Evolutionary conservation across 2,888 invertebrate genomes (phyloP).

Genomic region (Polyommatus icarus): DNA sequence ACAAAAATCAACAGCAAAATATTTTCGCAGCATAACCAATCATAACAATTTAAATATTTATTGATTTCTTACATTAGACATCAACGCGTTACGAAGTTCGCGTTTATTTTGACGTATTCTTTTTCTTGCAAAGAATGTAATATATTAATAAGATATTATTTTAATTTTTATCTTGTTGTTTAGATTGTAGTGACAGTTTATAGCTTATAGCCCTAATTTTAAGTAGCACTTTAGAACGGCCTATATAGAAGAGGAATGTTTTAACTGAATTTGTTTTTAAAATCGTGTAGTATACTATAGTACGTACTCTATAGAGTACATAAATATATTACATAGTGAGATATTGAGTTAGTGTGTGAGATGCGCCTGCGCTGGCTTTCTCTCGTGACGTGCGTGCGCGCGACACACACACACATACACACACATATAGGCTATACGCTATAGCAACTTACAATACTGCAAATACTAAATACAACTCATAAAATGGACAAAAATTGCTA

Average conservation of each 20-base stretch:
- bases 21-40: neutral
- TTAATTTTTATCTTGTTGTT: neutral
- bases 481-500: no score
- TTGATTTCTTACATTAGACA: slow-evolving; percentile 36
- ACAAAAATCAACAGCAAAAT: neutral
- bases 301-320: no score
- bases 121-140: neutral
- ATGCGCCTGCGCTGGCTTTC: slow-evolving; percentile 15
- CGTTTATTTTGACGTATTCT: neutral
- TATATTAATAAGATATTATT: neutral
- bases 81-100: slow-evolving; percentile 36
- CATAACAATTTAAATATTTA: neutral
- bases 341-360: neutral
- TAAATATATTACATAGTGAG: neutral
- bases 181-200: neutral
- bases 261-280: neutral
- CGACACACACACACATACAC: neutral
- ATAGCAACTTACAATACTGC: neutral
- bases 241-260: no score
- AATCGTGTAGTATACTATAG: neutral
- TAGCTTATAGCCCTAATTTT: neutral
- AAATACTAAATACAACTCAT: neutral
- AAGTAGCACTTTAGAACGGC: neutral
- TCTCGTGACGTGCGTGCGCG: neutral
- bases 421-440: neutral